Evolutionary conservation across 2,797 vertebrate genomes (phyloP), one percentile per base, ranked within the genome.

Genomic region (Sebastes steindachneri): DNA sequence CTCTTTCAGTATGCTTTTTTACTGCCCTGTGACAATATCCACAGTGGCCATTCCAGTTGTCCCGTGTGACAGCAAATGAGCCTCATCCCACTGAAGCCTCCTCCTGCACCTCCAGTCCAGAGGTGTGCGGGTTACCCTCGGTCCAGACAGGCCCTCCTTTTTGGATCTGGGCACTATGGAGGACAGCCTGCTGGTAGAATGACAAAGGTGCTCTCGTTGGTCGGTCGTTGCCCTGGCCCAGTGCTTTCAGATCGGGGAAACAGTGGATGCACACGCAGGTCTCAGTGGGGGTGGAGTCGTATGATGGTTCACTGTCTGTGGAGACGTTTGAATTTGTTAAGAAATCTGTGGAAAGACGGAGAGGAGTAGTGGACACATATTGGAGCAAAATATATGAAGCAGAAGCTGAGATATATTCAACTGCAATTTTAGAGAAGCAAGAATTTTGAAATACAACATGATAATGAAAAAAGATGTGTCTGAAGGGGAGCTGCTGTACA

Each of bases 241-340:
- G 55, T 2, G 14, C 17, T 53, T 73, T 81, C 70, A 93, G 87
- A 4, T 94, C 93, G 1, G 94, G 91, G 74, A 95, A 96, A 63
- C 95, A 96, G 73, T 95, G 92, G 33, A 93, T 51, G 8, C 94
- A 95, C n/a, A 82, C 84, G 1, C 95, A 95, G 14, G 93, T 96
- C 85, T 96, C 95, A 1, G 93, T 95, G 0, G 95, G 95, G 33
- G 37, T 88, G 62, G 91, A 74, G 19, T 88, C 82, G 0, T 84
- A 78, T 2, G 78, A 68, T 2, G 82, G 71, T 7, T 83, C 76
- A 0, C 25, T 37, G 14, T 72, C 51, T 8, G 26, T 7, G 2
- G 64, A n/a, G 10, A 2, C n/a, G 23, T 63, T 73, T 2, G 74
- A 37, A 15, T 28, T 53, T 9, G 77, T 54, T 26, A 58, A 26